phyloP scores from a whole-genome alignment of 2,113 vertebrate genomes.

The Hylia prasina region DNA sequence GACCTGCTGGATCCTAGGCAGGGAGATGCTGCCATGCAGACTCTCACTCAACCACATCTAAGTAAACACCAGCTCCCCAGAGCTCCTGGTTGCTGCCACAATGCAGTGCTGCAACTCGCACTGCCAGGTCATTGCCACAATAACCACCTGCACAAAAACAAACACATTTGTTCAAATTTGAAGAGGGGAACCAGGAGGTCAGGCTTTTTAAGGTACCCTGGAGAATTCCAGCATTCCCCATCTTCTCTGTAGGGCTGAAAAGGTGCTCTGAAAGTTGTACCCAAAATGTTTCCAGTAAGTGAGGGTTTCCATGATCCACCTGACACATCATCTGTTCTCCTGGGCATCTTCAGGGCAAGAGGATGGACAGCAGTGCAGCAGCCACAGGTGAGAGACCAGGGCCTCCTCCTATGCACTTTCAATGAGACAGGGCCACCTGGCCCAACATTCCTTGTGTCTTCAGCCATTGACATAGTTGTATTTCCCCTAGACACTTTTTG shows the following conservation, averaged over 20 bases:
- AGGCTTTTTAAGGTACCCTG: neutral
- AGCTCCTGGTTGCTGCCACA: neutral
- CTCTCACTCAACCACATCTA: neutral
- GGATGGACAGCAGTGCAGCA: neutral
- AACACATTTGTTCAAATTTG: neutral
- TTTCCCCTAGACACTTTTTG: neutral
- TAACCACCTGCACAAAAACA: neutral
- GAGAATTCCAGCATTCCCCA: neutral
- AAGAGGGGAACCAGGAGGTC: neutral
- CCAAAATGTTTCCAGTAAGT: neutral
- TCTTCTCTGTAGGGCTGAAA: neutral
- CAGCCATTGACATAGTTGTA: neutral
- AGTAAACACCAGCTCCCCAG: neutral
- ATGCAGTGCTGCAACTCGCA: fast-evolving
- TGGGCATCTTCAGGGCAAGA: neutral
- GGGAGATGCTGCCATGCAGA: neutral
- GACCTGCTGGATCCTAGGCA: neutral
- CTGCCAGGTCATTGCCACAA: neutral
- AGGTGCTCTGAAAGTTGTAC: neutral
- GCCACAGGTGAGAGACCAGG: neutral
- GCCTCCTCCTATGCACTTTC: neutral
- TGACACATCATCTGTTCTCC: neutral
- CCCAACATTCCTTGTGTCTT: neutral
- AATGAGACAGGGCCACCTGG: neutral
- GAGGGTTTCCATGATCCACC: neutral